A percentile compares a stretch with the other conserved stretches of the same genome.
Conservation (phyloP, 2,797 vertebrate genomes). For the Nyctalus aviator region DNA sequence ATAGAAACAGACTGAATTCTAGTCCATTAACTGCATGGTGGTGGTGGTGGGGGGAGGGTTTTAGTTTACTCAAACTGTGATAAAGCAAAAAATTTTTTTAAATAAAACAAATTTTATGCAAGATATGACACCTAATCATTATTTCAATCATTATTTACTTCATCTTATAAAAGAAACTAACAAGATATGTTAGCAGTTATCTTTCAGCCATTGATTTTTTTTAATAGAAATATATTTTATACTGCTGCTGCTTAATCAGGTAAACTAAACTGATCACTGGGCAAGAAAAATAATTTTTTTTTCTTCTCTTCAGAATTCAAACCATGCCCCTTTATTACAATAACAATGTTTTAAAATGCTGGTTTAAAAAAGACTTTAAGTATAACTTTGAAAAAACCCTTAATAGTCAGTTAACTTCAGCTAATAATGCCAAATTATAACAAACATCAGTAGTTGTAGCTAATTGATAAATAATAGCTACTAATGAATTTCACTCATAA, state of each 20-base stretch:
- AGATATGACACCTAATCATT: conserved; percentile 29
- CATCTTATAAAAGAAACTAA: not conserved
- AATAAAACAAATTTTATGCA: conserved; percentile 18
- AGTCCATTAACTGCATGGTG: not conserved
- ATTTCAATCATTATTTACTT: not conserved
- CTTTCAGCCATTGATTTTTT: not conserved
- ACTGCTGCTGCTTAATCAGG: conserved; percentile 37
- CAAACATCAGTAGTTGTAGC: not conserved
- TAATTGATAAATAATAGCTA: conserved; percentile 38
- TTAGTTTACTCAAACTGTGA: conserved; percentile 8
- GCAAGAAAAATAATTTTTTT: conserved; percentile 28
- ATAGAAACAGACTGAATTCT: not conserved
- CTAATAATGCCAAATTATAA: conserved; percentile 45
- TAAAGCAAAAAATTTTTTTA: not conserved
- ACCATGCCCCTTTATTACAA: not conserved
- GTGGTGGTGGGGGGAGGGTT: not conserved
- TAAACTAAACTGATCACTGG: conserved; percentile 42
- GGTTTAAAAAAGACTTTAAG: not conserved
- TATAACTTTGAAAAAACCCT: not conserved
- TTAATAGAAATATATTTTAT: conserved; percentile 46
- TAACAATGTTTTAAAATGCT: conserved; percentile 3
- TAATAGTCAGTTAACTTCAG: not conserved
- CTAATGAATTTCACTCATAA: conserved; percentile 38
- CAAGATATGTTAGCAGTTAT: conserved; percentile 30
- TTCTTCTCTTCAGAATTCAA: not conserved